Conservation (phyloP, 2,113 vertebrate species). For the Puma concolor region DNA sequence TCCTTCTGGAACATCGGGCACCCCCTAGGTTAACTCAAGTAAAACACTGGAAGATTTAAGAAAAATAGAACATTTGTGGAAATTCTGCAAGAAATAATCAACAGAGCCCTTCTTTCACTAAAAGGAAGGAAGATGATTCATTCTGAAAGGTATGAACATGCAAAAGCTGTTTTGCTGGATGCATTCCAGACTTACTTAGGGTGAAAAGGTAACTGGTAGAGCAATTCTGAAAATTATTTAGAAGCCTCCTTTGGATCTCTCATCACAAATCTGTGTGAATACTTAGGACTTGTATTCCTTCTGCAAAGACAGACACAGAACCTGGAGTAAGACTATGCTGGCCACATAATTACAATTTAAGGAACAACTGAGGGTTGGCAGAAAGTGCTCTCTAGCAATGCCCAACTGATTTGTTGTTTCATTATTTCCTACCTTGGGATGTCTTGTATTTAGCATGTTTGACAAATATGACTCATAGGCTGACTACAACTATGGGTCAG, state of each 20-base stretch:
- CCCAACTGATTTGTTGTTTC: conserved; percentile 1
- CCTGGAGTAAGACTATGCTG: neutral
- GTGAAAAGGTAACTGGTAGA: conserved; percentile 70
- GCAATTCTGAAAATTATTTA: conserved; percentile 55
- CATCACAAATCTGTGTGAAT: conserved; percentile 9
- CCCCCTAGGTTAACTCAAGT: neutral
- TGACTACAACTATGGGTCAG: neutral
- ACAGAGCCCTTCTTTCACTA: conserved; percentile 53
- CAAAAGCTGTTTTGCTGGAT: conserved; percentile 63
- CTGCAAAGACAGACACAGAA: conserved; percentile 22
- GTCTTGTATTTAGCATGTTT: neutral
- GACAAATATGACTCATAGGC: conserved; percentile 33
- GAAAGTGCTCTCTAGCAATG: conserved; percentile 63
- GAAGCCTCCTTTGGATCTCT: neutral
- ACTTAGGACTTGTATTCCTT: conserved; percentile 41
- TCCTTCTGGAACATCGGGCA: neutral
- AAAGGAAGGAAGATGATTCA: conserved; percentile 52
- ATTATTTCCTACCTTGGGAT: conserved; percentile 48
- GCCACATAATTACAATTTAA: conserved; percentile 53
- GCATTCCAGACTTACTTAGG: conserved; percentile 60
- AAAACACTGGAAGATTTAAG: neutral
- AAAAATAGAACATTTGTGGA: neutral
- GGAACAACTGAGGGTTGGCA: neutral
- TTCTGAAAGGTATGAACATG: conserved; percentile 44
- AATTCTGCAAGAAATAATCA: conserved; percentile 62